A percentile compares a stretch with the other conserved stretches of the same genome.
Conservation (phyloP, 30 jellyfish, hydroid and myxozoan species). For the Mastigias papua region DNA sequence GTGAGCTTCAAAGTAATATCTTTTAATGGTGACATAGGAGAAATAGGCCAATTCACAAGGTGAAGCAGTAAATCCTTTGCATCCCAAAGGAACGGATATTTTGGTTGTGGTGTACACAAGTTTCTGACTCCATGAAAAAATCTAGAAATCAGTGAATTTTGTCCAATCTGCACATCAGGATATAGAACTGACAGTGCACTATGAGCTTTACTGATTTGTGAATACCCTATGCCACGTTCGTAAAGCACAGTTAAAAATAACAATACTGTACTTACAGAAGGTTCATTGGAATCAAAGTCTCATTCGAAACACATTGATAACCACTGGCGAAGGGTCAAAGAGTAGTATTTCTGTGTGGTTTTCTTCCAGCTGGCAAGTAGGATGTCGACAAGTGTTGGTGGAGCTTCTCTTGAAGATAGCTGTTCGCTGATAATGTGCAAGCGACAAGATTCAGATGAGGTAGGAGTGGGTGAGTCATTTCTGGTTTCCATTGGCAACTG, state of each 20-base stretch:
- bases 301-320: constrained; percentile 25
- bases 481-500: constrained; percentile 12
- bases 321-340: constrained; percentile 18
- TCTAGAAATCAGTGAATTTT: background rate
- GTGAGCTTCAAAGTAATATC: constrained; percentile 11
- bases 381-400: background rate
- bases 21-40: background rate
- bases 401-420: background rate
- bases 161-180: background rate
- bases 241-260: constrained; percentile 4
- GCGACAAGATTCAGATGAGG: constrained; percentile 32
- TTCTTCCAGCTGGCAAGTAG: constrained; percentile 5
- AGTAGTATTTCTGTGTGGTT: constrained; percentile 28
- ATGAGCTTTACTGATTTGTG: background rate
- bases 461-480: constrained; percentile 36
- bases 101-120: background rate
- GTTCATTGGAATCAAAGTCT: constrained; percentile 8
- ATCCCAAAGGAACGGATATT: constrained; percentile 7
- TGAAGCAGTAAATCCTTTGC: background rate
- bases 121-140: constrained; percentile 4
- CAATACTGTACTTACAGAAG: constrained; percentile 11
- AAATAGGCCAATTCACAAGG: background rate
- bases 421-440: constrained; percentile 54
- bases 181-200: background rate
- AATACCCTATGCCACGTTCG: constrained; percentile 6